Evolutionary conservation across 2,797 vertebrate species (phyloP).

Genomic region (Thunnus albacares): DNA sequence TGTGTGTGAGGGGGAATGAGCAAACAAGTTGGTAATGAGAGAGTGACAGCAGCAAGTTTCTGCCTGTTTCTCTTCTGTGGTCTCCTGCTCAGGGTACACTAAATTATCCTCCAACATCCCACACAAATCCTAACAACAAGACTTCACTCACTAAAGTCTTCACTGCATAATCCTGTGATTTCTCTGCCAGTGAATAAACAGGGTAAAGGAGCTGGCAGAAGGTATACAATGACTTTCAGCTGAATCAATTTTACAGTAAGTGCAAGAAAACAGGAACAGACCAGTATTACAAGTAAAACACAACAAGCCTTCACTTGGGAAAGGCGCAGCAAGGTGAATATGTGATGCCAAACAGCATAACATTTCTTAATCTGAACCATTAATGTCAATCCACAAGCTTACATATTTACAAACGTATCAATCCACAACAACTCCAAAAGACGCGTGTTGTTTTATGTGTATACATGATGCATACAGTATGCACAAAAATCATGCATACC

Average conservation of each 20-base stretch:
- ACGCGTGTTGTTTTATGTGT: too few relatives aligned
- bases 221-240: background rate
- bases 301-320: background rate
- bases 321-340: too few relatives aligned
- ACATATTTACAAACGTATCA: too few relatives aligned
- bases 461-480: too few relatives aligned
- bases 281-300: background rate
- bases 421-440: too few relatives aligned
- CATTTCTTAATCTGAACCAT: too few relatives aligned
- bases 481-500: too few relatives aligned
- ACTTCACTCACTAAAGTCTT: conserved; percentile 5
- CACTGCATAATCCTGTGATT: conserved; percentile 23
- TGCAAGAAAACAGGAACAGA: background rate
- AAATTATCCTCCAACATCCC: conserved; percentile 62
- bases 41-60: conserved; percentile 59
- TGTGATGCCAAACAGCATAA: too few relatives aligned
- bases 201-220: background rate
- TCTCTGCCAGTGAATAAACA: background rate
- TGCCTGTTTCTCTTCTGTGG: conserved; percentile 57
- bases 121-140: conserved; percentile 51
- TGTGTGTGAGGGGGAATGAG: background rate
- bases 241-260: background rate
- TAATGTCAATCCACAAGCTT: too few relatives aligned
- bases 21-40: conserved; percentile 60
- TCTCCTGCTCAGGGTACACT: conserved; percentile 46